Conservation (phyloP, 2,888 invertebrate species). For the Andricus quercusramuli region DNA sequence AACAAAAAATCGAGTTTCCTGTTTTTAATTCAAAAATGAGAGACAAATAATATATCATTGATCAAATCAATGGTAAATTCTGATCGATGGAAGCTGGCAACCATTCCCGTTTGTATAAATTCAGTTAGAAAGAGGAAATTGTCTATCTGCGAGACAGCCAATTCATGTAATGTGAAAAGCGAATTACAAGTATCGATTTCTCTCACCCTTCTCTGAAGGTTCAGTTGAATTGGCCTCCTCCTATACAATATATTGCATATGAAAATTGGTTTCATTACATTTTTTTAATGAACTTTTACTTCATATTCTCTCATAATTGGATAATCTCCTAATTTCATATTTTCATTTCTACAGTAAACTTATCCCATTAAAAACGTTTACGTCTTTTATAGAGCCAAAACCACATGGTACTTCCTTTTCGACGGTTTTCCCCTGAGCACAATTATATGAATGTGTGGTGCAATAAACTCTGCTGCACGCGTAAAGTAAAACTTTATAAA, state of each 20-base stretch:
- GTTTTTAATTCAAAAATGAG: background rate
- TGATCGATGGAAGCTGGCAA: constrained; percentile 19
- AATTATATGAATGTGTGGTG: constrained; percentile 41
- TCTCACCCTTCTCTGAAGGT: background rate
- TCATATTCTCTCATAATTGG: background rate
- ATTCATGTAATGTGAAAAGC: constrained; percentile 57
- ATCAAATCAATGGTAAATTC: constrained; percentile 11
- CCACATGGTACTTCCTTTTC: constrained; percentile 21
- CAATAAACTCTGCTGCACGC: constrained; percentile 28
- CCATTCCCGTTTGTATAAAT: constrained; percentile 61
- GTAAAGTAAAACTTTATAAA: constrained; percentile 39
- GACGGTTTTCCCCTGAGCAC: constrained; percentile 32
- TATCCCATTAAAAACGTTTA: constrained; percentile 29
- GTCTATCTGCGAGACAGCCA: constrained; percentile 61
- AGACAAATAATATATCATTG: background rate
- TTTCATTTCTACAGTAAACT: constrained; percentile 17
- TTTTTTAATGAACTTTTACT: background rate
- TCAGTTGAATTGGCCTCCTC: background rate
- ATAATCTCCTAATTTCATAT: constrained; percentile 3
- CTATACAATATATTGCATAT: background rate
- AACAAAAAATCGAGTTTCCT: background rate
- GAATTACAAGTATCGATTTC: constrained; percentile 50
- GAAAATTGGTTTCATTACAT: background rate
- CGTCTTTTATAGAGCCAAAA: constrained; percentile 21
- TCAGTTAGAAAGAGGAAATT: constrained; percentile 62